A percentile compares a stretch with the other conserved stretches of the same genome.
Evolutionary conservation across 1,140 invertebrate species (phyloP).

Genomic region (Acyrthosiphon pisum): DNA sequence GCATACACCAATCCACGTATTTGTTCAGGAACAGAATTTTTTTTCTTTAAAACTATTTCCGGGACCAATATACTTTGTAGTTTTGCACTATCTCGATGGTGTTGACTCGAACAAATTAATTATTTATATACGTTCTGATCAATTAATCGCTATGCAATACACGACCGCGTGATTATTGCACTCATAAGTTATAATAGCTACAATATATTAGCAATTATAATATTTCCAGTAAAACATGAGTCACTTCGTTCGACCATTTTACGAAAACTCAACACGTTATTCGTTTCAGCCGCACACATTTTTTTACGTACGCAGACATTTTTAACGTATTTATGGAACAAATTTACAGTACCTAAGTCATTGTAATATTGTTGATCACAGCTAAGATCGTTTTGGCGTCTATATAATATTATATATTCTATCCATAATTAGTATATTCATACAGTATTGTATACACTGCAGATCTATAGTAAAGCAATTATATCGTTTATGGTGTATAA

Average conservation of each 20-base stretch:
- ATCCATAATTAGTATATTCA: not conserved
- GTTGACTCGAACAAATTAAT: not conserved
- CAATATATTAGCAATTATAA: not conserved
- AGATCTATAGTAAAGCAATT: not conserved
- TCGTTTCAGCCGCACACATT: not conserved
- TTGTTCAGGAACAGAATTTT: not conserved
- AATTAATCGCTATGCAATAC: too few relatives aligned
- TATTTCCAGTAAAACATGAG: not conserved
- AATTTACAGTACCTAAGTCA: not conserved
- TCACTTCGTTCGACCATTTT: not conserved
- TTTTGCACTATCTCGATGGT: not conserved
- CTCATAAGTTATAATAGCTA: not conserved
- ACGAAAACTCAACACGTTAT: not conserved
- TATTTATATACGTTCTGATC: not conserved
- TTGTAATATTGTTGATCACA: not conserved
- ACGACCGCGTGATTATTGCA: not conserved
- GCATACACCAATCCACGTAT: not conserved
- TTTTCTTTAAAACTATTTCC: not conserved
- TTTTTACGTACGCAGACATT: not conserved
- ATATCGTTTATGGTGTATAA: not conserved
- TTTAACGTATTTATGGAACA: not conserved
- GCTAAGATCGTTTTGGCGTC: not conserved
- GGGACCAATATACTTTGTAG: not conserved
- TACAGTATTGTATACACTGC: not conserved
- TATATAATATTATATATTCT: not conserved